Percentiles rank a stretch among this genome's conserved stretches.
These are phyloP conservation scores for Cryptoblepharus egeriae DNA, from an alignment of 2,797 vertebrate genomes.

Conservation along the genomic window DNA sequence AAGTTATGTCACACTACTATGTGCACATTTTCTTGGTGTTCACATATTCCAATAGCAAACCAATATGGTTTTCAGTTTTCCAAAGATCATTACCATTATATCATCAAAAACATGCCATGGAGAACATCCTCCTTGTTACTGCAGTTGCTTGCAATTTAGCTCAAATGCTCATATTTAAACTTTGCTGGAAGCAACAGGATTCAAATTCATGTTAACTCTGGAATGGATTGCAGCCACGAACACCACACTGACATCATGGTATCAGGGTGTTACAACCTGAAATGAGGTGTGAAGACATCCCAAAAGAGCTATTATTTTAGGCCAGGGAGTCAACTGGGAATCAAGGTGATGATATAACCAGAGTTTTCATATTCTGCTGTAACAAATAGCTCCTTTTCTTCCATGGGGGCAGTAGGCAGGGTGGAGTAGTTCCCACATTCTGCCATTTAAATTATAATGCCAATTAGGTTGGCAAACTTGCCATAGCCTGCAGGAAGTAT, in stretches of 20 bases:
- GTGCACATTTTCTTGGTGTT: background rate
- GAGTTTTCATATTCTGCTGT: background rate
- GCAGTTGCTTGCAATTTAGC: background rate
- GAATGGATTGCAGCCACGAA: background rate
- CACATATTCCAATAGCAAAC: background rate
- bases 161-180: background rate
- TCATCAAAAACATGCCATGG: background rate
- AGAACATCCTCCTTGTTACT: background rate
- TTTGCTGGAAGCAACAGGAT: background rate
- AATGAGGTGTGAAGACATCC: background rate
- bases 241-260: background rate
- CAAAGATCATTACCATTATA: background rate
- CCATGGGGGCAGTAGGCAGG: background rate
- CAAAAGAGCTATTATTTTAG: background rate
- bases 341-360: background rate
- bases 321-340: background rate
- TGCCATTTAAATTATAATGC: conserved; percentile 3
- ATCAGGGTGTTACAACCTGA: background rate
- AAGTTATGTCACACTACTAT: background rate
- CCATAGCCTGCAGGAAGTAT: background rate
- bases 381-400: background rate
- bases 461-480: background rate
- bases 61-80: background rate
- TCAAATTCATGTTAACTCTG: background rate
- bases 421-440: background rate